Base-by-base conservation (phyloP, 2,797 vertebrate species). In the Molothrus ater region DNA sequence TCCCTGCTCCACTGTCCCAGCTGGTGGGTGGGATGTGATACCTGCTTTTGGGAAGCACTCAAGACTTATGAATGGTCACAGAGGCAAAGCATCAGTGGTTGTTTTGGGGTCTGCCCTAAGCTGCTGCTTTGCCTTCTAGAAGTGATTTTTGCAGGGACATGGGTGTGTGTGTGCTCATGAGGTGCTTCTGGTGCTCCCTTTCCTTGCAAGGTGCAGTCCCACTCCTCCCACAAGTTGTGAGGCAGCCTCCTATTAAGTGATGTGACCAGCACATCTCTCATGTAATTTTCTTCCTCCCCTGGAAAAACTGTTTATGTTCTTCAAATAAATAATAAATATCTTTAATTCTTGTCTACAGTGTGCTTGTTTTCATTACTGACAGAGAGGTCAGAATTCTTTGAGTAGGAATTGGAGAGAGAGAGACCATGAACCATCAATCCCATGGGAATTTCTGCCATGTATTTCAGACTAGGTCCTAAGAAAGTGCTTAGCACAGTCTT, bases 251-350 rank as follows among this genome's bases (percentile, higher is more conserved):
- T 80, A 28, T 19, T 68, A 74, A 72, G 38, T 26, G 65, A 70
- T 80, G 71, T 85, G 70, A 80, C 70, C 74, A 80, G 42, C 66
- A 42, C n/a, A 31, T 87, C 42, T 65, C 91, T 70, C 0, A 0
- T 70, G n/a, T 69, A 45, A 36, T 74, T 80, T 71, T 76, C 25
- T 66, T 90, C 6, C 10, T 93, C 42, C 20, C 22, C 18, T 76
- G 61, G 91, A 86, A 90, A 84, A 95, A 47, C 12, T 14, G 47
- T 71, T 86, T 80, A 38, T 64, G 53, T 90, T 78, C 34, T 93
- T 82, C 57, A 93, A 95, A 94, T 95, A 92, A 96, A 94, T 80
- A 86, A 83, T 75, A 84, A 75, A 71, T 86, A 36, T n/a, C 3
- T 76, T 84, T 86, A 34, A 64, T 81, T 95, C 68, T 47, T 82